These are phyloP conservation scores for Seriola quinqueradiata DNA, from an alignment of 2,113 vertebrate genomes.

Conservation along the genomic window DNA sequence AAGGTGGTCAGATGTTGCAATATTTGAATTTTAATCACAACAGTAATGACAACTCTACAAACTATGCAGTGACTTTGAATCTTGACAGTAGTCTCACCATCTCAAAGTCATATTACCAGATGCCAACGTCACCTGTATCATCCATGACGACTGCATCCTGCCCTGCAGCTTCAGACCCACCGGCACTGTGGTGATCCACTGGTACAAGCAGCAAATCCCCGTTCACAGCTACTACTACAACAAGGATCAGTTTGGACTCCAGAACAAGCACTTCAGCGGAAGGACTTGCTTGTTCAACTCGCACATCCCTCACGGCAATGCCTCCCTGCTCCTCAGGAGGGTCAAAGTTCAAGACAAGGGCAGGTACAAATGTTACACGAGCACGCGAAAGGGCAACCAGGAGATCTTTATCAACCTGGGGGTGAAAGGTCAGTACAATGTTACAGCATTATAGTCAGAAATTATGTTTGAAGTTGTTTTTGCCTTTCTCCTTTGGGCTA, in stretches of 20 bases:
- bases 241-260: conserved; percentile 80
- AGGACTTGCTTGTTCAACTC: conserved; percentile 85
- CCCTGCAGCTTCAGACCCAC: conserved; percentile 85
- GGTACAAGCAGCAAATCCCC: conserved; percentile 83
- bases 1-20: neutral
- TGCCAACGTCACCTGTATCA: conserved; percentile 78
- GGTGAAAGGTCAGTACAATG: conserved; percentile 81
- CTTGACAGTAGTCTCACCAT: neutral
- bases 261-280: conserved; percentile 82
- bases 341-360: conserved; percentile 84
- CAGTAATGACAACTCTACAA: neutral
- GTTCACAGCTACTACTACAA: conserved; percentile 88
- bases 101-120: conserved; percentile 66
- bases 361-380: conserved; percentile 86
- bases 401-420: conserved; percentile 78
- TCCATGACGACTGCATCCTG: conserved; percentile 85
- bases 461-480: neutral
- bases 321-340: conserved; percentile 86
- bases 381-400: conserved; percentile 77
- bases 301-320: conserved; percentile 84
- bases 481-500: neutral
- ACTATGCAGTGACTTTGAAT: neutral
- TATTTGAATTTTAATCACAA: neutral
- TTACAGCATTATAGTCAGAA: neutral
- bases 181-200: conserved; percentile 86